Base-by-base conservation (phyloP, 1,140 invertebrate genomes). In the Coenobita brevimanus region DNA sequence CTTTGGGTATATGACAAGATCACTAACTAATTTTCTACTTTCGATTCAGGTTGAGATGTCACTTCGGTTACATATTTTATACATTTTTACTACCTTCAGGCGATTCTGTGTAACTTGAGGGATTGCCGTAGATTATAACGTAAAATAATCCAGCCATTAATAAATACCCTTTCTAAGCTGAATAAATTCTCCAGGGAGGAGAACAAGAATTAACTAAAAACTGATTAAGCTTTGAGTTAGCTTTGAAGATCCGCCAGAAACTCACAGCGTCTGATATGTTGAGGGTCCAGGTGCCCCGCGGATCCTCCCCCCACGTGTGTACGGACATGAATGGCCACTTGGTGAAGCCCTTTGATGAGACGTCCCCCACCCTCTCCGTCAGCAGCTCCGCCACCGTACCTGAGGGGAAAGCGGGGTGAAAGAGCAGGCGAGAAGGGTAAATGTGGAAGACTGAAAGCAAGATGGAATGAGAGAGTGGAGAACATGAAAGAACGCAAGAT, bases 321-420 rank as follows among this genome's bases (percentile, higher is more conserved):
- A 98, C 96, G 0, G 97, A 97, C 94, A 97, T 96, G 92, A 99
- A 97, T 60, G 95, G 96, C 96, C 98, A 99, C 88, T 96, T 94
- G 3, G 93, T 92, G 91, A 98, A 97, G 17, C 97, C 97, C 10
- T 94, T 93, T 0, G 92, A 91, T 10, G 96, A 96, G 54, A 93
- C 92, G 92, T 99, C 98, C 60, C 94, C 92, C 43, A 94, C 94
- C 90, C 97, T 93, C 10, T 94, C 92, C 87, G 94, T 95, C 71
- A 99, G 92, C 50, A 98, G 91, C 91, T 95, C 94, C 0, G 96
- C 94, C 88, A 91, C 93, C 0, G 96, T 97, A 3, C 85, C 89
- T 90, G 76, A 43, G 62, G 21, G 21, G 6, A 21, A 17, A 76
- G 2, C 24, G 27, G 43, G 38, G 21, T 43, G 73, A 46, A n/a